phyloP scores from a whole-genome alignment of 2,797 vertebrate genomes.

The Gallinago stenura region DNA sequence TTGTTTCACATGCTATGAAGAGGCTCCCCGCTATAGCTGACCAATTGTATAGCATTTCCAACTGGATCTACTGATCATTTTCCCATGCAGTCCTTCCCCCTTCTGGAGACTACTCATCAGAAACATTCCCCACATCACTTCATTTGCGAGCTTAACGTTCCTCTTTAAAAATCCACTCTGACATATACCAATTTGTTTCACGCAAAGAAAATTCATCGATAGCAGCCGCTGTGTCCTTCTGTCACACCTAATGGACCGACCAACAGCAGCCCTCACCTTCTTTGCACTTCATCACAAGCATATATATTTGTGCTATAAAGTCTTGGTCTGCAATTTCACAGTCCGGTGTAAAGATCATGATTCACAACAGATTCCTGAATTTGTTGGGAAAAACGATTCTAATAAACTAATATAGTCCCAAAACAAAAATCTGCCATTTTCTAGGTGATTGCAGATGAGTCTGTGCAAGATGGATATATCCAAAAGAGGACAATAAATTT shows the following conservation, averaged over 20 bases:
- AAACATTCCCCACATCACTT: neutral
- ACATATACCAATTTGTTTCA: neutral
- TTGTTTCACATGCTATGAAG: rapidly evolving
- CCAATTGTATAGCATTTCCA: neutral
- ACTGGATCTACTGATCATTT: neutral
- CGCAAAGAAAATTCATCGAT: neutral
- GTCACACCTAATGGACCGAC: neutral
- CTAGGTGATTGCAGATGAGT: neutral
- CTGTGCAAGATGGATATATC: neutral
- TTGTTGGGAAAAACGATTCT: neutral
- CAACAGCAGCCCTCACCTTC: neutral
- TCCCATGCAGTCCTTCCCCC: neutral
- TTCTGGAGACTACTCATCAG: neutral
- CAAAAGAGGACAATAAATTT: neutral
- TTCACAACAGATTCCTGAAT: neutral
- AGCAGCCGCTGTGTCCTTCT: neutral
- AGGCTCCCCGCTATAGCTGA: rapidly evolving
- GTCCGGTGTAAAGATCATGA: neutral
- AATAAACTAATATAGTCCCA: neutral
- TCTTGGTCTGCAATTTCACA: neutral
- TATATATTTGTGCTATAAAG: neutral
- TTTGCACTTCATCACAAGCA: neutral
- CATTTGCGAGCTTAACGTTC: neutral
- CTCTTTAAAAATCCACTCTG: neutral
- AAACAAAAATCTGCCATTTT: neutral